Evolutionary conservation across 1,140 invertebrate species (phyloP).

Genomic region (Leptopilina boulardi): DNA sequence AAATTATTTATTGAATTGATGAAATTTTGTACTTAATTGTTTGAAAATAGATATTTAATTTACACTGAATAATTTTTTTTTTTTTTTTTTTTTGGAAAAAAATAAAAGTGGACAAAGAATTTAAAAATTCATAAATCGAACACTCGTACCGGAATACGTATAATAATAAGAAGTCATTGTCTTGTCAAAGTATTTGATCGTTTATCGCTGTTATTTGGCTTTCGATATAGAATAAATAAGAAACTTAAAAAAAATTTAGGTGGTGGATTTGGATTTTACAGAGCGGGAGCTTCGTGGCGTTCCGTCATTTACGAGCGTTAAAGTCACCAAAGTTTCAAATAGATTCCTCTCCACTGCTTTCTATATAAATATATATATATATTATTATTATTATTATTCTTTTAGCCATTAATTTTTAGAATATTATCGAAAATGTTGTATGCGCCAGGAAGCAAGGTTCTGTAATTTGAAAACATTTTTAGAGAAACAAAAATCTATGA

Average conservation of each 20-base stretch:
- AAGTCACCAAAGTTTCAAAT: conserved; percentile 34
- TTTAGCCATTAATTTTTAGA: neutral
- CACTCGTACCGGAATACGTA: conserved; percentile 22
- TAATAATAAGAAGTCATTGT: conserved; percentile 27
- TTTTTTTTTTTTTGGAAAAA: neutral
- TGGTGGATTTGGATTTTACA: conserved; percentile 20
- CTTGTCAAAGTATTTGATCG: conserved; percentile 31
- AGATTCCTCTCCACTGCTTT: neutral
- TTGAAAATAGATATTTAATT: neutral
- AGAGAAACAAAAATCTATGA: neutral
- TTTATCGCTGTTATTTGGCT: conserved; percentile 24
- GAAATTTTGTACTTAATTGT: neutral
- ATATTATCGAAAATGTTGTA: neutral
- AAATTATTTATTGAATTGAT: neutral
- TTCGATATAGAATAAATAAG: conserved; percentile 5
- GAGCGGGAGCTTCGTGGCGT: neutral
- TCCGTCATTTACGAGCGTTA: conserved; percentile 29
- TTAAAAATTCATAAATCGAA: conserved; percentile 21
- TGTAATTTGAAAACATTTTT: neutral
- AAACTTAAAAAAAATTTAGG: conserved; percentile 22
- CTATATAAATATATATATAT: too few relatives aligned
- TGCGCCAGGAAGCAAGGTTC: neutral
- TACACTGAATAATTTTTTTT: too few relatives aligned
- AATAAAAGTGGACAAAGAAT: neutral
- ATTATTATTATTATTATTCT: too few relatives aligned